Evolutionary conservation across 2,888 invertebrate genomes (phyloP), one percentile per base, ranked within the genome.

Genomic region (Malachius bipustulatus): DNA sequence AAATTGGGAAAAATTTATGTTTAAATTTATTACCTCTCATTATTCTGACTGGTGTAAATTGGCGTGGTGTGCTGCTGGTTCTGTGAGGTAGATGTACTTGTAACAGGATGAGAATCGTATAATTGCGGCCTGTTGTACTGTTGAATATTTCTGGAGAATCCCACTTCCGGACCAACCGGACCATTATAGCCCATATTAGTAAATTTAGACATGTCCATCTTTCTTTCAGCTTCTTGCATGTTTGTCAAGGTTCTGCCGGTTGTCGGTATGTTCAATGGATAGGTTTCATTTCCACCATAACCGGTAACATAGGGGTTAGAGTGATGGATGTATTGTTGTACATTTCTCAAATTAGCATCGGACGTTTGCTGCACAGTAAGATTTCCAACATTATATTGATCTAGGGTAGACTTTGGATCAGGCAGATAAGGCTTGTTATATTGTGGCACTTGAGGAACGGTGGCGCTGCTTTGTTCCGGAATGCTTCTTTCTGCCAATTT

Each of bases 131-230:
- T 35, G 15, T 26, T 36, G 32, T 46, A 51, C 28, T 49, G 49
- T 15, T 47, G 50, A 16, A 52, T 40, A 11, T 47, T 44, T 37
- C 57, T 47, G 3, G 50, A 43, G 38, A 52, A 57, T 33, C 51
- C 54, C 16, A 57, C 54, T 14, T 60, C 60, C 4, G 32, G 9
- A 4, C 56, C 56, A 2, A n/a, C n/a, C 0, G 55, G 45, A 4
- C 56, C 56, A 2, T 52, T 48, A 38, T 61, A 62, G 6, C 59
- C 60, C 57, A 62, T 59, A 40, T 62, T 61, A 3, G 57, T 57
- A 36, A 57, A 62, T 41, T 62, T 60, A 4, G 55, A 51, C 53
- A 60, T 54, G 37, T 61, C 60, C 8, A 59, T 38, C 41, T 56
- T 59, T 27, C 54, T 41, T 16, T 51, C 49, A 1, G 40, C 36